Evolutionary conservation across 1,140 invertebrate genomes (phyloP).

Genomic region (Pachyrhynchus sulphureomaculatus): DNA sequence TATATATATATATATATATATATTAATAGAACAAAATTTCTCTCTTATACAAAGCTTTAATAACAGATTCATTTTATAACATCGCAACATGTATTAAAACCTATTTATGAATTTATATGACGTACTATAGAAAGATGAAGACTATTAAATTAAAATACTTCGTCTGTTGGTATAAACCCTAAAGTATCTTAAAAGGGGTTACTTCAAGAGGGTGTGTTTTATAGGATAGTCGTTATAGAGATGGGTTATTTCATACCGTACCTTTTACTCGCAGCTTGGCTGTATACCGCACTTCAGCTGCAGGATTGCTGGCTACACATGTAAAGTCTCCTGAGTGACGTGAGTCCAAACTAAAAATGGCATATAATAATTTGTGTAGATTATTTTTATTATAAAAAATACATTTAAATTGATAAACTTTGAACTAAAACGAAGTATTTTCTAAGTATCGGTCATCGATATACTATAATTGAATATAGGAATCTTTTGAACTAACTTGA

Average conservation of each 20-base stretch:
- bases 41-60: too few species aligned
- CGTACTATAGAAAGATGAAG: too few species aligned
- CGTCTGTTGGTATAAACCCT: not conserved
- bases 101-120: too few species aligned
- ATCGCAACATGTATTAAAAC: too few species aligned
- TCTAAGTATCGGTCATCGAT: too few species aligned
- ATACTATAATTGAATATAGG: too few species aligned
- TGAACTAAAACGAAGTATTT: too few species aligned
- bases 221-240: slow-evolving; percentile 40
- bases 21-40: too few species aligned
- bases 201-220: not conserved
- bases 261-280: slow-evolving; percentile 81
- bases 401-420: not conserved
- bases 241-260: slow-evolving; percentile 49
- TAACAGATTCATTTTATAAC: too few species aligned
- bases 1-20: too few species aligned
- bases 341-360: slow-evolving; percentile 70
- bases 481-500: too few species aligned
- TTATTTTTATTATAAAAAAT: not conserved
- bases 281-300: slow-evolving; percentile 76
- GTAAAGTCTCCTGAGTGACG: slow-evolving; percentile 79
- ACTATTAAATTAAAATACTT: too few species aligned
- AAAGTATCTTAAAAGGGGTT: not conserved
- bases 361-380: slow-evolving; percentile 14
- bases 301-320: slow-evolving; percentile 77